Conservation (phyloP, 2,888 invertebrate genomes). For the Melangyna quadrimaculata region DNA sequence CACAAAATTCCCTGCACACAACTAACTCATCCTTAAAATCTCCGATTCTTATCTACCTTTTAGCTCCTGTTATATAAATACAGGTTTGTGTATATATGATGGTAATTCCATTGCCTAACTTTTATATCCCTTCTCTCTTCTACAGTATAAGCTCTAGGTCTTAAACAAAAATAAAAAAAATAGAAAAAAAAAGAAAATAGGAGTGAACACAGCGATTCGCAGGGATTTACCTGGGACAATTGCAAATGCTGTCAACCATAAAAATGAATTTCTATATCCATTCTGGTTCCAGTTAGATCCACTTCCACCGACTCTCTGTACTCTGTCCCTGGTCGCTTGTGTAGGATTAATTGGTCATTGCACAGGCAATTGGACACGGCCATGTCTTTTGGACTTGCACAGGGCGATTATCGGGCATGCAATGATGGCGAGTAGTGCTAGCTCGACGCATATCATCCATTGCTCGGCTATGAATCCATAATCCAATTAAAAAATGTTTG, state of each 20-base stretch:
- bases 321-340: slow-evolving; percentile 12
- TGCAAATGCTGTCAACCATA: slow-evolving; percentile 47
- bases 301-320: background rate
- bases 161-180: background rate
- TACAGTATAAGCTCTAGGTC: background rate
- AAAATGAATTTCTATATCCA: slow-evolving; percentile 51
- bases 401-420: background rate
- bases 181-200: background rate
- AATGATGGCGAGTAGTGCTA: background rate
- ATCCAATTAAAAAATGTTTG: slow-evolving; percentile 65
- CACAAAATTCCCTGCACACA: background rate
- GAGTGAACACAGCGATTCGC: slow-evolving; percentile 23
- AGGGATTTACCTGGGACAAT: slow-evolving; percentile 24
- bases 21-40: background rate
- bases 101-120: background rate
- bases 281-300: background rate
- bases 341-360: slow-evolving; percentile 58
- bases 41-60: background rate
- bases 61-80: background rate
- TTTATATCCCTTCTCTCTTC: background rate
- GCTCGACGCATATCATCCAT: slow-evolving; percentile 38
- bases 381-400: slow-evolving; percentile 15
- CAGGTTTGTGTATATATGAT: background rate
- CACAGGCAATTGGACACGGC: slow-evolving; percentile 62
- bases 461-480: slow-evolving; percentile 42